Evolutionary conservation across 2,113 vertebrate genomes (phyloP).

Genomic region (Lipotes vexillifer): DNA sequence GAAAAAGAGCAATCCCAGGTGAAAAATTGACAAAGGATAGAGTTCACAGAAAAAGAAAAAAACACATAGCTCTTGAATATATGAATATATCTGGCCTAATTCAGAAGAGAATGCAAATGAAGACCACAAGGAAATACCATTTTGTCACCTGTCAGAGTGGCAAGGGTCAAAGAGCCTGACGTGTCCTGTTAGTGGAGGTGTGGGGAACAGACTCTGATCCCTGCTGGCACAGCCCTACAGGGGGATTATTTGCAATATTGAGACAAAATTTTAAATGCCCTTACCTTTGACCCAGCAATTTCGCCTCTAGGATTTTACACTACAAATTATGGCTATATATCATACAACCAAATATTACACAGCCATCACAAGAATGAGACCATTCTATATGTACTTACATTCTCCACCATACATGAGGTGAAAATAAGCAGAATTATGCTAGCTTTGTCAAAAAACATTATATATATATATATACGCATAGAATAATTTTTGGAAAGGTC

Average conservation of each 20-base stretch:
- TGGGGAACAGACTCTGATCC: neutral
- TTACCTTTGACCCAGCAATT: neutral
- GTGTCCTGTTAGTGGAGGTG: neutral
- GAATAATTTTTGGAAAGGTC: neutral
- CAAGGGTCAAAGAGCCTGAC: neutral
- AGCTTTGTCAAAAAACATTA: neutral
- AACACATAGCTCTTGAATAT: neutral
- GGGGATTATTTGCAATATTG: neutral
- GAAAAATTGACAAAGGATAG: neutral
- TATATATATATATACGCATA: neutral
- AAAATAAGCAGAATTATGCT: neutral
- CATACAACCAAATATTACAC: neutral
- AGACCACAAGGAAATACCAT: neutral
- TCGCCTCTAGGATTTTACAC: neutral
- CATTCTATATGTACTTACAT: neutral
- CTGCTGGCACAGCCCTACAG: neutral
- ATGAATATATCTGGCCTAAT: neutral
- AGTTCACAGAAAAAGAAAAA: neutral
- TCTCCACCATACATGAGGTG: neutral
- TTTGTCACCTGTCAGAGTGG: neutral
- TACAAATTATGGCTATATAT: neutral
- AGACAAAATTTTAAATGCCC: neutral
- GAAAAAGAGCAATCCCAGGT: neutral
- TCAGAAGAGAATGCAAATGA: neutral
- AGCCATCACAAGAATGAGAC: neutral